These are phyloP conservation scores for Cyprinodon tularosa DNA, from an alignment of 2,113 vertebrate species.

Conservation along the genomic window DNA sequence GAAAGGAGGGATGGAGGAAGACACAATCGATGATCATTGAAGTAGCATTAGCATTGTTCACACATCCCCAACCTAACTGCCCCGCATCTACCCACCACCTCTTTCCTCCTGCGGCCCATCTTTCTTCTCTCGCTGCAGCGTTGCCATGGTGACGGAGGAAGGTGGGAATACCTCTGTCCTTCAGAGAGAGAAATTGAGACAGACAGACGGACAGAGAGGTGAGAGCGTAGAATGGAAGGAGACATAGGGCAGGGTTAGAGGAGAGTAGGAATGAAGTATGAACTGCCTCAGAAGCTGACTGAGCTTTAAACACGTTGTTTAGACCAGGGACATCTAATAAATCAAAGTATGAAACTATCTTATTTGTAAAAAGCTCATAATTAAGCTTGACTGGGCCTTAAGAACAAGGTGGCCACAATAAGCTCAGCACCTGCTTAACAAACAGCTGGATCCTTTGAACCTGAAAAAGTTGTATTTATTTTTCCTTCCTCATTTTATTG, in stretches of 20 bases:
- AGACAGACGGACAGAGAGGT: slow-evolving; percentile 37
- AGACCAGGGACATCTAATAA: slow-evolving; percentile 35
- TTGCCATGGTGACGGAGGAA: slow-evolving; percentile 81
- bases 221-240: too few species aligned
- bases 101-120: slow-evolving; percentile 67
- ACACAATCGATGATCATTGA: slow-evolving; percentile 71
- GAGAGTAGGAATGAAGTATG: slow-evolving; percentile 5
- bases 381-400: too few species aligned
- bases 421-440: too few species aligned
- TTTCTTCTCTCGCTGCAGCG: slow-evolving; percentile 79
- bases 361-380: too few species aligned
- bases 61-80: slow-evolving; percentile 50
- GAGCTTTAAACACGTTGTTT: slow-evolving; percentile 50
- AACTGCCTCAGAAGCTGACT: slow-evolving; percentile 29
- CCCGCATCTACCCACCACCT: slow-evolving; percentile 36
- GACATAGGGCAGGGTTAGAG: neutral
- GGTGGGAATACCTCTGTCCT: slow-evolving; percentile 85
- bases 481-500: too few species aligned
- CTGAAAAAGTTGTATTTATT: too few species aligned
- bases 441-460: too few species aligned
- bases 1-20: slow-evolving; percentile 1
- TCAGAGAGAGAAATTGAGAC: slow-evolving; percentile 73
- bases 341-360: slow-evolving; percentile 33
- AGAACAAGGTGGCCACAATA: too few species aligned
- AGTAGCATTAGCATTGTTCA: slow-evolving; percentile 78